Conservation (phyloP, 2,888 invertebrate species). For the Mythimna vitellina region DNA sequence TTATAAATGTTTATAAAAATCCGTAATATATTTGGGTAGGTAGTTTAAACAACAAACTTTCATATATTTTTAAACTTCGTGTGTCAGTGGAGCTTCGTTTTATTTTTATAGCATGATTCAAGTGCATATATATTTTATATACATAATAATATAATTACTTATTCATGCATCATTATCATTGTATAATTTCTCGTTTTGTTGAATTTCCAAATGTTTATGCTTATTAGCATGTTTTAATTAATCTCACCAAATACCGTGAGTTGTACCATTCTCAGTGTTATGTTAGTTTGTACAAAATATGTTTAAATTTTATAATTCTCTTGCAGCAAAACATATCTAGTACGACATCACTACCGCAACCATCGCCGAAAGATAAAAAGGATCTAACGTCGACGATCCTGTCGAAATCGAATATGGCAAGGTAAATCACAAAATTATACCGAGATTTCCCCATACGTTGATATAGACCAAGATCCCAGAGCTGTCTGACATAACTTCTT, state of each 20-base stretch:
- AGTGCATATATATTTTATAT: not conserved
- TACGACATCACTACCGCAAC: constrained; percentile 85
- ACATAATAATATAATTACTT: constrained; percentile 1
- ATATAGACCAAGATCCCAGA: too few species aligned
- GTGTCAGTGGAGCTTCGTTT: constrained; percentile 9
- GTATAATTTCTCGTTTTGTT: constrained; percentile 15
- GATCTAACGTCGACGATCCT: constrained; percentile 91
- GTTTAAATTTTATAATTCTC: constrained; percentile 28
- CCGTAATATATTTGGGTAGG: not conserved
- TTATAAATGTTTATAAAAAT: not conserved
- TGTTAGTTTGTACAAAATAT: not conserved
- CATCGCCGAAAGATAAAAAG: constrained; percentile 91
- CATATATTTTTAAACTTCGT: not conserved
- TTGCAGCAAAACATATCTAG: constrained; percentile 91
- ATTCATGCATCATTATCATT: constrained; percentile 13
- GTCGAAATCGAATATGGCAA: constrained; percentile 95
- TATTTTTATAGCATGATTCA: constrained; percentile 33
- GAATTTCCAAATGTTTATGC: constrained; percentile 4
- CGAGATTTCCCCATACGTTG: too few species aligned
- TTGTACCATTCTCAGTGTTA: constrained; percentile 9
- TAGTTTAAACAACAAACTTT: not conserved
- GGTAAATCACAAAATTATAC: constrained; percentile 87
- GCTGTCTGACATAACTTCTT: too few species aligned
- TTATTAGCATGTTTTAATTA: constrained; percentile 56
- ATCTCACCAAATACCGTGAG: constrained; percentile 62